Percentiles rank a stretch among this genome's conserved stretches.
Conservation (phyloP, 1,140 invertebrate genomes). For the Uloborus diversus region DNA sequence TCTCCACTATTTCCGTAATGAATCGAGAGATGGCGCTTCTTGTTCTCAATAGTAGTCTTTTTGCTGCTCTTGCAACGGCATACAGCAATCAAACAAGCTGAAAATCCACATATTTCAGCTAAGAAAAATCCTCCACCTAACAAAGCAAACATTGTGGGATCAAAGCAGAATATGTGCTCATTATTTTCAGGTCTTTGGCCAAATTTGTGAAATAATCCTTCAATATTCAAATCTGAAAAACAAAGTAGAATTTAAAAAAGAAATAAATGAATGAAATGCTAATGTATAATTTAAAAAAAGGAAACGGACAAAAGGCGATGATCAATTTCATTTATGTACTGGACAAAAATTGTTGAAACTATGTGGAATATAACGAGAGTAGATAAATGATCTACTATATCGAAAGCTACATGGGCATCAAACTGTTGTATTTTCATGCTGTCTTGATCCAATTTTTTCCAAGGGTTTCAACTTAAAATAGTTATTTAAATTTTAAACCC, state of each 20-base stretch:
- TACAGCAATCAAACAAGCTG: slow-evolving; percentile 28
- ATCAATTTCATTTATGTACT: no score
- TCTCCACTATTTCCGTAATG: slow-evolving; percentile 43
- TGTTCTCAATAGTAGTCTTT: neutral
- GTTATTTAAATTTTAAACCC: no score
- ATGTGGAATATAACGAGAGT: no score
- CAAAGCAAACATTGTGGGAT: slow-evolving; percentile 38
- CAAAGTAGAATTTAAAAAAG: neutral
- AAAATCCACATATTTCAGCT: slow-evolving; percentile 31
- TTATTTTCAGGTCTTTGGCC: neutral
- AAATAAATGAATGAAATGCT: neutral
- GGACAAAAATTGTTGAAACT: no score
- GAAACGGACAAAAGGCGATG: neutral
- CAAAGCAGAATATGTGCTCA: slow-evolving; percentile 40
- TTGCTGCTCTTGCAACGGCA: slow-evolving; percentile 18
- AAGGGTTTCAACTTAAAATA: no score
- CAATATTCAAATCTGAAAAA: slow-evolving; percentile 25
- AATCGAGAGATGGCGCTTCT: slow-evolving; percentile 44
- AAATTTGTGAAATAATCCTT: slow-evolving; percentile 20
- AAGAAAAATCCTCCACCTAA: slow-evolving; percentile 35
- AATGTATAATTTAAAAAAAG: neutral
- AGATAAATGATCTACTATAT: no score
- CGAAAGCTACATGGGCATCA: no score
- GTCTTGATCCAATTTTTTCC: no score
- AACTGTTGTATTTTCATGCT: no score